Percentiles rank a stretch among this genome's conserved stretches.
Conservation (phyloP, 2,113 vertebrate genomes). For the Cephalopholis sonnerati region DNA sequence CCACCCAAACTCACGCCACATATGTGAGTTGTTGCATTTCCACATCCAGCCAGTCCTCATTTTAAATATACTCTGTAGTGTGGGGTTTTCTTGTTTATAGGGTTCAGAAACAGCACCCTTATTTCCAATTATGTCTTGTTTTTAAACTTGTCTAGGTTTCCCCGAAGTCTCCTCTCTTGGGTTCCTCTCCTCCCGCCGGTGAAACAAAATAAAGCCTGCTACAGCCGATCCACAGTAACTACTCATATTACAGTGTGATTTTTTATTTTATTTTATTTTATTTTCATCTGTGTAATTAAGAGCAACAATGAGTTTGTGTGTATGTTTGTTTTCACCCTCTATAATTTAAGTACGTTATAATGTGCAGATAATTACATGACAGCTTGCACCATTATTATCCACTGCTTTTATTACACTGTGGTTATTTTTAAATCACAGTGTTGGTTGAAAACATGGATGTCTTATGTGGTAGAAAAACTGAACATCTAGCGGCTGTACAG, state of each 20-base stretch:
- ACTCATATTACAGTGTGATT: constrained; percentile 24
- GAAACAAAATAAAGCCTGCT: constrained; percentile 77
- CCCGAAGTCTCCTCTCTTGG: constrained; percentile 84
- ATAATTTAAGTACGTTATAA: constrained; percentile 46
- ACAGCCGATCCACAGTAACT: constrained; percentile 44
- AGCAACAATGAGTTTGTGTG: constrained; percentile 51
- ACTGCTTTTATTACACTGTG: constrained; percentile 25
- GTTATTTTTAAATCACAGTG: constrained; percentile 31
- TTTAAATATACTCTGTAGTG: too few relatives aligned
- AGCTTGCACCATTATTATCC: constrained; percentile 34
- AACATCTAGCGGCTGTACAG: constrained; percentile 1
- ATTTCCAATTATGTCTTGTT: neutral
- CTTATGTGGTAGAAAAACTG: constrained; percentile 18
- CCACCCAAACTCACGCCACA: too few relatives aligned
- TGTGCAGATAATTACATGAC: constrained; percentile 42
- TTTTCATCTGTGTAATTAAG: constrained; percentile 35
- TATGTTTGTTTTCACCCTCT: constrained; percentile 44
- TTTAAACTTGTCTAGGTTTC: constrained; percentile 74
- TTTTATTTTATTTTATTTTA: neutral
- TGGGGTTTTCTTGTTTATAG: too few relatives aligned
- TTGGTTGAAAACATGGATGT: constrained; percentile 36
- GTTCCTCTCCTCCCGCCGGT: constrained; percentile 79
- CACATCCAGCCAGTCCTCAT: too few relatives aligned
- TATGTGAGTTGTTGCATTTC: too few relatives aligned
- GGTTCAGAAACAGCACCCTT: too few relatives aligned